phyloP scores from a whole-genome alignment of 2,797 vertebrate genomes.

The Poeciliopsis presidionis region DNA sequence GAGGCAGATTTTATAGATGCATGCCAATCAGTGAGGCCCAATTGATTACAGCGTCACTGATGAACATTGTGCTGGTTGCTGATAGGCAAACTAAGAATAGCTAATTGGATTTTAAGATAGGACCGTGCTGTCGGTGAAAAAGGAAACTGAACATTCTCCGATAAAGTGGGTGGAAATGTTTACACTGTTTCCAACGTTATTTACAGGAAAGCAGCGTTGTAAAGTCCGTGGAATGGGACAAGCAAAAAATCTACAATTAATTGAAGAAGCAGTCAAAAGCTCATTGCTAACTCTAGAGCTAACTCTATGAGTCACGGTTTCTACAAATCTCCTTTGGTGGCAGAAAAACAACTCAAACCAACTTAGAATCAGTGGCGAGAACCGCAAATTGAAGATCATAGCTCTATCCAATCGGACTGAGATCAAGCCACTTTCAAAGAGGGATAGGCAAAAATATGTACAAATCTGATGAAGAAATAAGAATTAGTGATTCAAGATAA shows the following conservation, averaged over 20 bases:
- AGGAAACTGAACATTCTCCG: conserved; percentile 49
- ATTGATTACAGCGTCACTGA: conserved; percentile 63
- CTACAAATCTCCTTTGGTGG: no score
- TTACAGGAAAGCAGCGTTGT: background rate
- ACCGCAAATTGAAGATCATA: background rate
- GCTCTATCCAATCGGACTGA: background rate
- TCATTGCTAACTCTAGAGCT: background rate
- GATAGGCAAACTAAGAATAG: conserved; percentile 64
- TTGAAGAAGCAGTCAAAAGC: background rate
- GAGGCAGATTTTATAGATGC: conserved; percentile 57
- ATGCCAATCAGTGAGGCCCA: conserved; percentile 51
- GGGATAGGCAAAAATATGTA: background rate
- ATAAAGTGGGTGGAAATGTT: conserved; percentile 1
- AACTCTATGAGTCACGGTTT: no score
- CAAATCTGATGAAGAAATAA: background rate
- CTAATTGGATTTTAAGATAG: conserved; percentile 70
- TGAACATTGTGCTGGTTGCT: conserved; percentile 43
- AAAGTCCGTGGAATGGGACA: no score
- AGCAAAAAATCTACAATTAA: no score
- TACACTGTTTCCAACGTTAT: background rate
- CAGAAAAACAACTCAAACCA: background rate
- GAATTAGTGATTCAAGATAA: background rate
- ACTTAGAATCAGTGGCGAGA: background rate
- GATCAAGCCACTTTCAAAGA: background rate
- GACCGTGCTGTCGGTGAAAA: conserved; percentile 55